Evolutionary conservation across 1,140 invertebrate species (phyloP).

Genomic region (Ips typographus): DNA sequence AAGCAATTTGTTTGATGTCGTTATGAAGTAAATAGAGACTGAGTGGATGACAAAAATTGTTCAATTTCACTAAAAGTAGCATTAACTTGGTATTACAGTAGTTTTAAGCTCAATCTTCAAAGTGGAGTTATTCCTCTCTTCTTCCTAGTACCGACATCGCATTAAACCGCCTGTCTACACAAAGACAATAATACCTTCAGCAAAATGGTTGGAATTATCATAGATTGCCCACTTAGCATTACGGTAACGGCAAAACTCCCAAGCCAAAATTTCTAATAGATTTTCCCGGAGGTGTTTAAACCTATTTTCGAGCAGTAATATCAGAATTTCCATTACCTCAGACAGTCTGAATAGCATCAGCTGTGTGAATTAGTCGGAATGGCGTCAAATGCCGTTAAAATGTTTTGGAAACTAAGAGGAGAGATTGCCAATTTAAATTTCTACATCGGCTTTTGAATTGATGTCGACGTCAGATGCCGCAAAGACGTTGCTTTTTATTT

Average conservation of each 20-base stretch:
- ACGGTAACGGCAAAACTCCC: constrained; percentile 17
- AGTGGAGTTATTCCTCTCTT: background rate
- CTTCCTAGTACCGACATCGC: background rate
- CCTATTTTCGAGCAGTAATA: constrained; percentile 24
- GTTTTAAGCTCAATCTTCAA: no score
- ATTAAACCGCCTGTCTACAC: background rate
- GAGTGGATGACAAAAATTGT: no score
- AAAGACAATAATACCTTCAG: constrained; percentile 9
- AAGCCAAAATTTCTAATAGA: constrained; percentile 19
- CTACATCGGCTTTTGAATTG: constrained; percentile 1
- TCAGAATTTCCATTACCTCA: constrained; percentile 19
- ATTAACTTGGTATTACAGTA: no score
- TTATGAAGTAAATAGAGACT: no score
- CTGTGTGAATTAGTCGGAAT: constrained; percentile 28
- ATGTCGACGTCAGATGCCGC: no score
- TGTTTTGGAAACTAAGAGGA: constrained; percentile 11
- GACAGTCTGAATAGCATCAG: constrained; percentile 27
- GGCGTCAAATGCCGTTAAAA: constrained; percentile 24
- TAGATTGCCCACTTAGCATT: constrained; percentile 18
- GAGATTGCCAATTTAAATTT: constrained; percentile 27
- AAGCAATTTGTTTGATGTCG: no score
- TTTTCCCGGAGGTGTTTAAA: constrained; percentile 28
- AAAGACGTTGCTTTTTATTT: background rate
- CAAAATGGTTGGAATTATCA: constrained; percentile 8
- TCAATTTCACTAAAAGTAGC: no score